phyloP scores from a whole-genome alignment of 1,140 invertebrate species.

The Bombus confusus region DNA sequence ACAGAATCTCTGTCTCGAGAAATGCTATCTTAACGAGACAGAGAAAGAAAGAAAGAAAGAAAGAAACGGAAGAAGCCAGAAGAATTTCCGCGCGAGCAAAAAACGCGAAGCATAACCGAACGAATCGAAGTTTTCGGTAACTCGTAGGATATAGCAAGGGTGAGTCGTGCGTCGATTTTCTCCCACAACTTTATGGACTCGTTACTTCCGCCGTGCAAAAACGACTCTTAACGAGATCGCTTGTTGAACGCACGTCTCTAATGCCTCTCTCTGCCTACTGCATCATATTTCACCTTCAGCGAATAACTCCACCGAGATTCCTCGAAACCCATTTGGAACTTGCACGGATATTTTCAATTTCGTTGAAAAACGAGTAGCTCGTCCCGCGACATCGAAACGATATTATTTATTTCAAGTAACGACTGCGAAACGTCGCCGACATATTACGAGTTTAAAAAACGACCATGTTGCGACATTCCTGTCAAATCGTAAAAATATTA shows the following conservation, averaged over 20 bases:
- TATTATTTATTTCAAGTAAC: background rate
- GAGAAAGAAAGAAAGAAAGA: slow-evolving; percentile 32
- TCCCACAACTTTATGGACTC: slow-evolving; percentile 30
- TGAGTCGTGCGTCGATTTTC: slow-evolving; percentile 34
- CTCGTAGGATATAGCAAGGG: slow-evolving; percentile 21
- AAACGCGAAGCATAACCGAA: background rate
- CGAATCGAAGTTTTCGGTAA: slow-evolving; percentile 50
- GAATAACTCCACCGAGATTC: slow-evolving; percentile 31
- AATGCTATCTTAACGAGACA: slow-evolving; percentile 48
- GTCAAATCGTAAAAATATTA: background rate
- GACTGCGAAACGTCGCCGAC: background rate
- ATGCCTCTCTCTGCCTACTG: slow-evolving; percentile 1
- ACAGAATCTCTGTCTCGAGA: slow-evolving; percentile 35
- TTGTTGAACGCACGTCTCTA: slow-evolving; percentile 50
- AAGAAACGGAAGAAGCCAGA: slow-evolving; percentile 36
- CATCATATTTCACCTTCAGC: slow-evolving; percentile 48
- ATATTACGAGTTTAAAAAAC: background rate
- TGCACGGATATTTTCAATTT: slow-evolving; percentile 8
- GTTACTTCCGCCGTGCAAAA: slow-evolving; percentile 43
- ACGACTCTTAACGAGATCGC: slow-evolving; percentile 47
- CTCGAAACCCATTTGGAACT: slow-evolving; percentile 33
- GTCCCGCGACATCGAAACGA: background rate
- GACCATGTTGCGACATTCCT: background rate
- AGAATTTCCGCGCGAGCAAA: slow-evolving; percentile 18
- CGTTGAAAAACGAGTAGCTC: background rate